Percentiles rank a stretch among this genome's conserved stretches.
phyloP scores from a whole-genome alignment of 2,888 invertebrate species.

The Prenolepis imparis region DNA sequence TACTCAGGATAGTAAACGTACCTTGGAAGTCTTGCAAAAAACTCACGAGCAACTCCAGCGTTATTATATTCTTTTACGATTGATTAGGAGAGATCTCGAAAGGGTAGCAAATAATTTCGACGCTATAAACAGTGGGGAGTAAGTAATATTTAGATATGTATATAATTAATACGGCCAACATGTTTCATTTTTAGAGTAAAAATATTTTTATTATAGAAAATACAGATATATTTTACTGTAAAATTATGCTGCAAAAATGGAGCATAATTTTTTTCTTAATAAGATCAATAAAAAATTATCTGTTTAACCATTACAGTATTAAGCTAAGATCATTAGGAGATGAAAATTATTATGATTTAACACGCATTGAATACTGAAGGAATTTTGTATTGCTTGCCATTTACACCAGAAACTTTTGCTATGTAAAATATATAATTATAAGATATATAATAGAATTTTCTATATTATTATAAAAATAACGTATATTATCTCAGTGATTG shows the following conservation, averaged over 20 bases:
- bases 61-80: slow-evolving; percentile 68
- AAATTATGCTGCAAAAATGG: background rate
- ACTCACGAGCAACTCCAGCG: slow-evolving; percentile 69
- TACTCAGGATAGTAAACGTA: slow-evolving; percentile 10
- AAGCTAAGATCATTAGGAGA: background rate
- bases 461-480: too few relatives aligned
- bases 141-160: background rate
- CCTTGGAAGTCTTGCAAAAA: slow-evolving; percentile 65
- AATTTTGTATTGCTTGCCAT: background rate
- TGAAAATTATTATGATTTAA: background rate
- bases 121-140: slow-evolving; percentile 47
- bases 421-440: background rate
- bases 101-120: slow-evolving; percentile 68
- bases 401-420: background rate
- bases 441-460: background rate
- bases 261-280: background rate
- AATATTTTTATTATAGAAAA: background rate
- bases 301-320: background rate
- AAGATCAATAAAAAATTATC: background rate
- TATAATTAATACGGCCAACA: background rate
- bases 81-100: slow-evolving; percentile 73
- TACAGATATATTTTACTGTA: background rate
- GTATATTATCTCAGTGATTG: too few relatives aligned
- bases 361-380: background rate
- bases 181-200: background rate